Conservation (phyloP, 2,888 invertebrate species). For the Laspeyria flexula region DNA sequence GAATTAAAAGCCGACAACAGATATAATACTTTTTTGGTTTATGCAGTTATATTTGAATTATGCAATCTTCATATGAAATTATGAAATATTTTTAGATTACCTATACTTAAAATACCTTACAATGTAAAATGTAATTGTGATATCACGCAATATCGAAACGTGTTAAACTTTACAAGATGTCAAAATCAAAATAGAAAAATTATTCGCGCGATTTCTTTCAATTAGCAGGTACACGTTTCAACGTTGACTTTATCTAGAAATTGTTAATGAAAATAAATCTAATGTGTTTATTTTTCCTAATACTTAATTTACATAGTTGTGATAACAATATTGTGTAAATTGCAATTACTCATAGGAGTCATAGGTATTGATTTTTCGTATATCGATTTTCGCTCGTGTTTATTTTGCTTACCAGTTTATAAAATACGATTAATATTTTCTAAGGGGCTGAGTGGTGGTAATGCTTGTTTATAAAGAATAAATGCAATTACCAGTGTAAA, state of each 20-base stretch:
- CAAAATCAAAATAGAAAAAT: constrained; percentile 29
- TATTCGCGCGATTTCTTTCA: constrained; percentile 34
- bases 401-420: constrained; percentile 1
- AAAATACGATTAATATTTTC: not conserved
- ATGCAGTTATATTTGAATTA: too few relatives aligned
- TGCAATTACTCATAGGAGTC: constrained; percentile 7
- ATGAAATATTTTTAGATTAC: too few relatives aligned
- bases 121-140: too few relatives aligned
- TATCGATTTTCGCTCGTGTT: constrained; percentile 24
- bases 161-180: constrained; percentile 10
- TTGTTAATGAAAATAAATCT: not conserved
- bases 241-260: not conserved
- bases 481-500: too few relatives aligned
- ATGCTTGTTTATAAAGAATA: not conserved
- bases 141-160: not conserved
- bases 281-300: not conserved
- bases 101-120: too few relatives aligned
- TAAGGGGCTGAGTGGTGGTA: too few relatives aligned
- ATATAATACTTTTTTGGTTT: too few relatives aligned
- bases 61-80: too few relatives aligned
- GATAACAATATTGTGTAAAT: not conserved
- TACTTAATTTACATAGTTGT: not conserved
- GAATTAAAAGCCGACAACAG: too few relatives aligned
- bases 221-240: constrained; percentile 7
- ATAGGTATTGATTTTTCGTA: constrained; percentile 40